A percentile compares a stretch with the other conserved stretches of the same genome.
These are phyloP conservation scores for Heliothis peltigera DNA, from an alignment of 2,888 invertebrate genomes.

Conservation along the genomic window DNA sequence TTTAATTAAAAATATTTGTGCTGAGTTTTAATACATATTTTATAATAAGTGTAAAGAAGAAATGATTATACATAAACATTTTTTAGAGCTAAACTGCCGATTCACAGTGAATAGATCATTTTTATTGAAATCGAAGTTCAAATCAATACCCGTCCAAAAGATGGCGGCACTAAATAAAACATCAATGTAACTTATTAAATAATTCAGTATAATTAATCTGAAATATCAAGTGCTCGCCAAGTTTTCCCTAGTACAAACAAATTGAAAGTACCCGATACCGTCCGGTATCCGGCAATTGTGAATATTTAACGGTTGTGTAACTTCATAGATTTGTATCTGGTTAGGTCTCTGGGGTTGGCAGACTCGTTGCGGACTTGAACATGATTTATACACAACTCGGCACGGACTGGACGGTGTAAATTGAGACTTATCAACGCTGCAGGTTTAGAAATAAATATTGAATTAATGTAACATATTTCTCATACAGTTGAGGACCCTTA, in stretches of 20 bases:
- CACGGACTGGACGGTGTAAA: not conserved
- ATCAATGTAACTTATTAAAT: constrained; percentile 58
- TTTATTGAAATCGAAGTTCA: not conserved
- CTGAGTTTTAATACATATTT: too few species aligned
- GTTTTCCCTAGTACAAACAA: constrained; percentile 58
- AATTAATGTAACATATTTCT: too few species aligned
- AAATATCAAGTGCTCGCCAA: constrained; percentile 54
- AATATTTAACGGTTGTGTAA: constrained; percentile 56
- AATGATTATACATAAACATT: too few species aligned
- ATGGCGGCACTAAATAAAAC: constrained; percentile 35
- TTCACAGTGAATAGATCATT: not conserved
- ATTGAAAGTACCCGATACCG: constrained; percentile 51
- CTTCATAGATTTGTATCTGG: constrained; percentile 56
- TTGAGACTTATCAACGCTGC: not conserved
- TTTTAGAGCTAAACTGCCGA: too few species aligned
- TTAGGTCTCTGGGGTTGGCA: constrained; percentile 24
- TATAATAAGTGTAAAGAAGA: too few species aligned
- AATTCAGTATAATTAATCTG: constrained; percentile 63
- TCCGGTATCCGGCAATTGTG: constrained; percentile 45
- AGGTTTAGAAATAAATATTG: not conserved
- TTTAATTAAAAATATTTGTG: too few species aligned
- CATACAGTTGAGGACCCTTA: too few species aligned
- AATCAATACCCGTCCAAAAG: constrained; percentile 27
- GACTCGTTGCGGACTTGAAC: constrained; percentile 42
- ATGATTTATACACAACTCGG: too few species aligned